These are phyloP conservation scores for Hetaerina americana DNA, from an alignment of 1,140 invertebrate species.

Conservation along the genomic window DNA sequence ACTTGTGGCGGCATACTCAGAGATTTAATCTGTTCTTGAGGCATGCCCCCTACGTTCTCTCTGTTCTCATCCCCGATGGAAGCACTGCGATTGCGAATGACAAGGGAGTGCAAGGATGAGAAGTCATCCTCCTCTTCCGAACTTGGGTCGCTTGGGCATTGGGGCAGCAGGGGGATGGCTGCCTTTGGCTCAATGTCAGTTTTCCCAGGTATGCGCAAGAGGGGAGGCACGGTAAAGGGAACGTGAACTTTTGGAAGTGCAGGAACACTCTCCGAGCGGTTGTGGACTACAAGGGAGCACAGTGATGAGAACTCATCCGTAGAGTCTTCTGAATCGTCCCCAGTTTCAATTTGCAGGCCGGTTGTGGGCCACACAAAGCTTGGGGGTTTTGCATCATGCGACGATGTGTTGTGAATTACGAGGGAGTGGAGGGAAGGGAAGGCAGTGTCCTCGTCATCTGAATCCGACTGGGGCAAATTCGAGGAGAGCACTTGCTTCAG, in stretches of 20 bases:
- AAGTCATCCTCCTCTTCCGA: background rate
- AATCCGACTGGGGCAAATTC: too few relatives aligned
- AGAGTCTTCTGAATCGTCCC: background rate
- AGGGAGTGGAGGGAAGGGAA: background rate
- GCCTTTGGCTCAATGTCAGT: too few relatives aligned
- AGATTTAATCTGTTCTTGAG: too few relatives aligned
- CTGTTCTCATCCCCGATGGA: background rate
- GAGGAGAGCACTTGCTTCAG: too few relatives aligned
- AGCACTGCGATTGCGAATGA: background rate
- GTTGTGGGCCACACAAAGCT: too few relatives aligned
- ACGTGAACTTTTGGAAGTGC: background rate
- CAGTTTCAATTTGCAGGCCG: too few relatives aligned
- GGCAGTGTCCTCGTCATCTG: background rate
- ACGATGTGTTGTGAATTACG: background rate
- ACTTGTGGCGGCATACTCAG: too few relatives aligned
- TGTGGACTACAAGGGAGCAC: background rate
- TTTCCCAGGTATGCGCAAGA: background rate
- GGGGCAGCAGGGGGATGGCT: background rate
- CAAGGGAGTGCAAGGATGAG: background rate
- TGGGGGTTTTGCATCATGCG: too few relatives aligned
- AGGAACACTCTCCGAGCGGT: background rate
- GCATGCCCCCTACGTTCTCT: too few relatives aligned
- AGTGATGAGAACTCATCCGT: background rate
- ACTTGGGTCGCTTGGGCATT: background rate
- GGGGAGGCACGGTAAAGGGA: background rate